Percentiles rank a stretch among this genome's conserved stretches.
These are phyloP conservation scores for Okamejei kenojei DNA, from an alignment of 2,797 vertebrate genomes.

Conservation along the genomic window DNA sequence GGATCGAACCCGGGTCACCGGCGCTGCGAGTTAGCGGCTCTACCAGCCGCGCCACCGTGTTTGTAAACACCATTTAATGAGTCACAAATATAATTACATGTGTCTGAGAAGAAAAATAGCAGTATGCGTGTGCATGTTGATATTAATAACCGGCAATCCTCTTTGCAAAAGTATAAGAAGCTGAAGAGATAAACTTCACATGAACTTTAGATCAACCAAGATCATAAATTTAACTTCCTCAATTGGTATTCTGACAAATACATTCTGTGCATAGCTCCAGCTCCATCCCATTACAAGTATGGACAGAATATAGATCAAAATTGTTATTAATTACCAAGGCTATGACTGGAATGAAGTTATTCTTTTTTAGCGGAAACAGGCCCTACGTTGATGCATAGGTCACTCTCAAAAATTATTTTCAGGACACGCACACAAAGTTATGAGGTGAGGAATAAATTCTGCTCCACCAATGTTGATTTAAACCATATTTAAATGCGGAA, in stretches of 20 bases:
- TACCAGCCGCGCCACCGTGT: not conserved
- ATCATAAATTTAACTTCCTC: conserved; percentile 25
- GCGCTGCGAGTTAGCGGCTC: no score
- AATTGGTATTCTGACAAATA: conserved; percentile 29
- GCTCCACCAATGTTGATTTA: conserved; percentile 44
- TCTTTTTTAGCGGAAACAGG: not conserved
- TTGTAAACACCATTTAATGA: not conserved
- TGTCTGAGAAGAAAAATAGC: no score
- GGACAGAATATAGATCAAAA: conserved; percentile 37
- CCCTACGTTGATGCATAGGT: not conserved
- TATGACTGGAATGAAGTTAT: conserved; percentile 24
- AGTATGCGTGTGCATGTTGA: not conserved
- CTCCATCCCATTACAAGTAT: conserved; percentile 29
- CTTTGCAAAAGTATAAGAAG: not conserved
- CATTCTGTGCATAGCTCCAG: conserved; percentile 20
- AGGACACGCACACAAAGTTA: not conserved
- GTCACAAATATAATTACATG: not conserved
- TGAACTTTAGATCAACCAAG: conserved; percentile 29
- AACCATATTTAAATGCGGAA: conserved; percentile 58
- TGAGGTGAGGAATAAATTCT: conserved; percentile 2
- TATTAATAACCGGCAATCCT: not conserved
- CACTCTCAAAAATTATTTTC: conserved; percentile 26
- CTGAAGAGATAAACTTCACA: conserved; percentile 22
- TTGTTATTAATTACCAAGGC: conserved; percentile 34
- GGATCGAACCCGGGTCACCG: no score